These are phyloP conservation scores for Spicauda simplicius DNA, from an alignment of 2,888 invertebrate species.

Conservation along the genomic window DNA sequence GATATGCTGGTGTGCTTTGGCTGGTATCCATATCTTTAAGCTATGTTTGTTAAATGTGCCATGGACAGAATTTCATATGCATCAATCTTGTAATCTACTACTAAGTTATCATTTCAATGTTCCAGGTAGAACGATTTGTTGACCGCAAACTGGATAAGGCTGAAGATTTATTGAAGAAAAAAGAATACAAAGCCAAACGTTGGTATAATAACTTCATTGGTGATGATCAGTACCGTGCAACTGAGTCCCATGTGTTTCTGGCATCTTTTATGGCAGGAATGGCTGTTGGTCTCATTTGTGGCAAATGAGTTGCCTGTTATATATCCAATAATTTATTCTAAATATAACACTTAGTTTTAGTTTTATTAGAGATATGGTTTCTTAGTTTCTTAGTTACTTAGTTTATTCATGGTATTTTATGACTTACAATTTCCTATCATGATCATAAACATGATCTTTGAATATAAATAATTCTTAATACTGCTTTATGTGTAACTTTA, in stretches of 20 bases:
- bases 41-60: no score
- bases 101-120: conserved; percentile 17
- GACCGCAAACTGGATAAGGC: conserved; percentile 93
- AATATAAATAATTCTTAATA: background rate
- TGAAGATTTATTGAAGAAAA: conserved; percentile 89
- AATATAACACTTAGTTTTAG: conserved; percentile 4
- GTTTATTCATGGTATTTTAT: conserved; percentile 1
- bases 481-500: conserved; percentile 7
- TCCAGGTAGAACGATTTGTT: conserved; percentile 91
- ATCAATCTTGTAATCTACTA: no score
- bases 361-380: conserved; percentile 1
- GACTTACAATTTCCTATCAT: background rate
- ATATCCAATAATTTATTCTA: background rate
- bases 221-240: conserved; percentile 87
- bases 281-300: conserved; percentile 87
- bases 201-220: conserved; percentile 90
- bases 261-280: conserved; percentile 92
- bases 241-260: conserved; percentile 92
- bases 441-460: background rate
- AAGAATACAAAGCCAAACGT: conserved; percentile 88
- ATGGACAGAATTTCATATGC: no score
- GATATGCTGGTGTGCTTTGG: no score
- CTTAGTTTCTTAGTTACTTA: no score
- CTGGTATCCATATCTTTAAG: no score
- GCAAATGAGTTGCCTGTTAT: conserved; percentile 58